These are phyloP conservation scores for Etia nguti DNA, from an alignment of 2,113 vertebrate species.

Conservation along the genomic window DNA sequence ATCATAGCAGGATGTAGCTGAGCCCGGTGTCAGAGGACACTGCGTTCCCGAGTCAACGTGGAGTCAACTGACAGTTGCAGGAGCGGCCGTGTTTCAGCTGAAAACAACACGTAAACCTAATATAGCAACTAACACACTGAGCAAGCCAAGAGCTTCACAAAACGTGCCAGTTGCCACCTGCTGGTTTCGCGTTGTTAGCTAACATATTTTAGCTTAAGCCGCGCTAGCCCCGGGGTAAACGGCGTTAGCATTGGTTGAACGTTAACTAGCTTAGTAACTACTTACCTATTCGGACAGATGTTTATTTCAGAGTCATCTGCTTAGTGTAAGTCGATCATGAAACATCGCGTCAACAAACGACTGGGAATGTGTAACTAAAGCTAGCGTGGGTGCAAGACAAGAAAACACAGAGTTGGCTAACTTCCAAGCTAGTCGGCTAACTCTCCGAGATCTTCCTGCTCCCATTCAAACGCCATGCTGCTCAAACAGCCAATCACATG, in stretches of 20 bases:
- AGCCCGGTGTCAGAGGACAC: slow-evolving; percentile 13
- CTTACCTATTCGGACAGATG: slow-evolving; percentile 20
- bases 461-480: slow-evolving; percentile 42
- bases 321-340: background rate
- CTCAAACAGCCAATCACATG: slow-evolving; percentile 18
- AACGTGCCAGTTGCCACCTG: background rate
- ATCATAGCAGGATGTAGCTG: background rate
- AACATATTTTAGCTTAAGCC: background rate
- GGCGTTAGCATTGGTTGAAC: background rate
- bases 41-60: background rate
- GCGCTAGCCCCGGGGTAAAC: background rate
- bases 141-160: background rate
- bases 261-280: background rate
- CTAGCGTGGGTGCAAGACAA: background rate
- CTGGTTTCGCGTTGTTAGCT: background rate
- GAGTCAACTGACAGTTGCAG: background rate
- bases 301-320: background rate
- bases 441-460: slow-evolving; percentile 4
- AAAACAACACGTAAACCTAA: background rate
- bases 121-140: background rate
- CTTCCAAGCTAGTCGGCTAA: background rate
- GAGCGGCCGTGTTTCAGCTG: background rate
- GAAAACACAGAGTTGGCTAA: background rate
- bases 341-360: background rate
- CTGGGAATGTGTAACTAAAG: background rate